Evolutionary conservation across 2,797 vertebrate genomes (phyloP).

Genomic region (Lacerta agilis): DNA sequence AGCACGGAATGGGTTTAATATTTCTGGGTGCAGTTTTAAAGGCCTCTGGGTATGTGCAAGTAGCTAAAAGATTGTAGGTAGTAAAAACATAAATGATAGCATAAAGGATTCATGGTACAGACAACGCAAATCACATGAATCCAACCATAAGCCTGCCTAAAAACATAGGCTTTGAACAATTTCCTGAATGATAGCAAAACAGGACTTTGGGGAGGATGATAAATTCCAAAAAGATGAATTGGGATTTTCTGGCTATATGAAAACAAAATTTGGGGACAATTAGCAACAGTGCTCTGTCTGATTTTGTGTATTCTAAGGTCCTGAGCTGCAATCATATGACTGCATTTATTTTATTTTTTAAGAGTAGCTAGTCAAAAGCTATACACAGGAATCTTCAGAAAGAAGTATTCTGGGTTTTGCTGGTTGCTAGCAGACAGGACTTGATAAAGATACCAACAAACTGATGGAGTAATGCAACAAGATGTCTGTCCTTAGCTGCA

Average conservation of each 20-base stretch:
- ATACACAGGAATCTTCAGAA: background rate
- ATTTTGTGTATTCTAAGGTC: background rate
- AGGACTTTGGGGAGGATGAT: background rate
- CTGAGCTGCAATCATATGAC: background rate
- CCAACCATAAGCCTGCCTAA: background rate
- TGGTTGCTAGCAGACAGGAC: background rate
- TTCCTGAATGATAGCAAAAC: background rate
- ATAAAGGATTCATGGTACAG: background rate
- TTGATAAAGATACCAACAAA: background rate
- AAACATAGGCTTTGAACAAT: background rate
- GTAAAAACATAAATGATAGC: background rate
- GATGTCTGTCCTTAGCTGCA: background rate
- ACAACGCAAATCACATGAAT: background rate
- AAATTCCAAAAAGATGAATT: background rate
- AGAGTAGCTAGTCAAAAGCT: background rate
- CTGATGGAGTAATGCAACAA: background rate
- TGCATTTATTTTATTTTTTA: background rate
- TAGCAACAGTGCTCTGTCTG: background rate
- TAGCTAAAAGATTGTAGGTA: background rate
- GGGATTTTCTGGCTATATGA: background rate
- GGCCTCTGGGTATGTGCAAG: background rate
- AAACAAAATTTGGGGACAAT: background rate
- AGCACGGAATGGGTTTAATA: background rate
- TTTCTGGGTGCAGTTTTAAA: conserved; percentile 1
- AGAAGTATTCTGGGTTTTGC: background rate